Conservation (phyloP, 2,888 invertebrate species). For the Drosophila hamatofila region DNA sequence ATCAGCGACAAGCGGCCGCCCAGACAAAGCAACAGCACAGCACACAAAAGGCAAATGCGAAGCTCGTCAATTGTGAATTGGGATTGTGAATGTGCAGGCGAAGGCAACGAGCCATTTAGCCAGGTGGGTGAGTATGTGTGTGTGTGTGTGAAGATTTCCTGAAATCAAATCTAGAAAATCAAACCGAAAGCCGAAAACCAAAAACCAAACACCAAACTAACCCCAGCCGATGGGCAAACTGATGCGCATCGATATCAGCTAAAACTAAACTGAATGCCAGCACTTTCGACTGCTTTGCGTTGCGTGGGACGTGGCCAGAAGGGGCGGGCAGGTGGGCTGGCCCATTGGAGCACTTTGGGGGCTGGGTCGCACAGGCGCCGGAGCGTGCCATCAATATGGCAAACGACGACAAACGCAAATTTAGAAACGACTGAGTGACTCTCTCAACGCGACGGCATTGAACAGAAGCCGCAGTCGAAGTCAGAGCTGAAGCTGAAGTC, state of each 20-base stretch:
- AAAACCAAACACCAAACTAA: slow-evolving; percentile 38
- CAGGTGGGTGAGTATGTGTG: slow-evolving; percentile 45
- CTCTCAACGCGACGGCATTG: slow-evolving; percentile 62
- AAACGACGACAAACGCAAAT: slow-evolving; percentile 72
- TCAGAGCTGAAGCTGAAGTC: slow-evolving; percentile 5
- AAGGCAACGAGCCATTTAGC: slow-evolving; percentile 65
- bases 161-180: slow-evolving; percentile 84
- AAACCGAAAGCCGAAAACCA: slow-evolving; percentile 63
- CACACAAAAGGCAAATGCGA: slow-evolving; percentile 37
- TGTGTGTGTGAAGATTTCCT: slow-evolving; percentile 63
- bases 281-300: slow-evolving; percentile 41
- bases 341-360: background rate
- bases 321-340: background rate
- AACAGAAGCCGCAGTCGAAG: slow-evolving; percentile 56
- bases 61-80: slow-evolving; percentile 29
- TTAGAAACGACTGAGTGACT: slow-evolving; percentile 71
- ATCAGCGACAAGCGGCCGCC: no score
- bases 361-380: slow-evolving; percentile 52
- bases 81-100: slow-evolving; percentile 49
- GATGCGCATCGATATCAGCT: slow-evolving; percentile 46
- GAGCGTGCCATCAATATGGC: slow-evolving; percentile 77
- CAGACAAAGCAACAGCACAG: slow-evolving; percentile 53
- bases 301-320: background rate
- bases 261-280: slow-evolving; percentile 63
- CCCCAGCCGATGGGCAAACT: slow-evolving; percentile 47